These are phyloP conservation scores for Rugalucina vietnamica DNA, from an alignment of 2,888 invertebrate genomes.

Conservation along the genomic window DNA sequence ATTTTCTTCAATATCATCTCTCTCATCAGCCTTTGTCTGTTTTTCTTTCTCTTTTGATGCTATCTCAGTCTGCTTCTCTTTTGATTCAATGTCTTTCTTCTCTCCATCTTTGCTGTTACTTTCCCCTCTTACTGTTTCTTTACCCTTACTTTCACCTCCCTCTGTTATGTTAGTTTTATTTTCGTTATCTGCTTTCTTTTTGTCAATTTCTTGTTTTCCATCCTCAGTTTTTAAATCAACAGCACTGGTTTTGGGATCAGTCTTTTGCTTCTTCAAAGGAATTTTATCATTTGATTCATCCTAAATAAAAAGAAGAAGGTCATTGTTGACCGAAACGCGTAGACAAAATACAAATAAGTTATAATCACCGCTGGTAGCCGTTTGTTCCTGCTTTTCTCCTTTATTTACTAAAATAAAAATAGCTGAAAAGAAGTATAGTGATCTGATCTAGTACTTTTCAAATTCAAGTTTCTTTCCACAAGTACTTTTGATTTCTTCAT, in stretches of 20 bases:
- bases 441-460: too few relatives aligned
- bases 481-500: too few relatives aligned
- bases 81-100: neutral
- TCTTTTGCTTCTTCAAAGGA: neutral
- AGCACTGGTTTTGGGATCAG: neutral
- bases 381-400: too few relatives aligned
- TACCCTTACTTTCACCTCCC: neutral
- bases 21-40: neutral
- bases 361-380: too few relatives aligned
- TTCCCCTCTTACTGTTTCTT: neutral
- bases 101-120: neutral
- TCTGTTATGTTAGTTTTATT: too few relatives aligned
- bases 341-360: too few relatives aligned
- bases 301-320: neutral
- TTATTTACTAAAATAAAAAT: too few relatives aligned
- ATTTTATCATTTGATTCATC: neutral
- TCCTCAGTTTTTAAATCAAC: neutral
- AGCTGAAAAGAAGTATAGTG: too few relatives aligned
- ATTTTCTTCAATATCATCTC: slow-evolving; percentile 79
- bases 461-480: too few relatives aligned
- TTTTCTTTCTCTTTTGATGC: neutral
- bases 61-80: neutral
- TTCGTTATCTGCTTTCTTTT: neutral
- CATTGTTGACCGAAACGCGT: too few relatives aligned
- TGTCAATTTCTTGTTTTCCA: neutral